Evolutionary conservation across 2,797 vertebrate species (phyloP).

Genomic region (Delichon dasypus): DNA sequence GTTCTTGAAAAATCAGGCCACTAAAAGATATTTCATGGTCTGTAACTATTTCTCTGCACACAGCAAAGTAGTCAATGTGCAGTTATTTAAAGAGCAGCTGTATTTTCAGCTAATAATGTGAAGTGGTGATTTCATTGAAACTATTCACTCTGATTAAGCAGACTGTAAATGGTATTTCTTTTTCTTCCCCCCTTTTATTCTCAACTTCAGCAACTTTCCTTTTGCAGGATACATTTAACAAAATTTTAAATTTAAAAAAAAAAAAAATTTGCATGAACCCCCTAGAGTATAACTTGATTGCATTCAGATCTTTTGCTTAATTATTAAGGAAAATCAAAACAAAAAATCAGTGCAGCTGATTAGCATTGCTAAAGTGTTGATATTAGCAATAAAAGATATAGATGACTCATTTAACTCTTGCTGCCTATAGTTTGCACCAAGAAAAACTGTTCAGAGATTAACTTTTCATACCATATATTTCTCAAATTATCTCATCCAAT

Average conservation of each 20-base stretch:
- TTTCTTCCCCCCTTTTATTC: not conserved
- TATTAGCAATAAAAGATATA: constrained; percentile 66
- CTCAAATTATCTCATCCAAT: not conserved
- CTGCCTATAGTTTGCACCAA: not conserved
- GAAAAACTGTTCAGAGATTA: not conserved
- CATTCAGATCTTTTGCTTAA: constrained; percentile 77
- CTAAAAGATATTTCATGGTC: not conserved
- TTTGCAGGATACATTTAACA: constrained; percentile 50
- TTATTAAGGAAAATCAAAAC: constrained; percentile 80
- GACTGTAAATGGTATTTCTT: constrained; percentile 33
- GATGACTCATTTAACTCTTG: constrained; percentile 71
- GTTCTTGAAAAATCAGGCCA: not conserved
- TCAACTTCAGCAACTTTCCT: constrained; percentile 60
- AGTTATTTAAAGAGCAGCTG: constrained; percentile 1
- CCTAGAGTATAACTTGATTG: constrained; percentile 78
- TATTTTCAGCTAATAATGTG: constrained; percentile 12
- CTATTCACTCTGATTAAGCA: constrained; percentile 25
- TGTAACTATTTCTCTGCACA: not conserved
- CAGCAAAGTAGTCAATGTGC: not conserved
- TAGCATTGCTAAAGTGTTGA: constrained; percentile 76
- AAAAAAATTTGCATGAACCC: constrained; percentile 73
- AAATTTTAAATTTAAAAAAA: constrained; percentile 22
- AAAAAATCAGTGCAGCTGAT: constrained; percentile 79
- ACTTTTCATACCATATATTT: not conserved
- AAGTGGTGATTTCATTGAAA: constrained; percentile 45